Base-by-base conservation (phyloP, 23 tunicate species). In the Halocynthia roretzi region DNA sequence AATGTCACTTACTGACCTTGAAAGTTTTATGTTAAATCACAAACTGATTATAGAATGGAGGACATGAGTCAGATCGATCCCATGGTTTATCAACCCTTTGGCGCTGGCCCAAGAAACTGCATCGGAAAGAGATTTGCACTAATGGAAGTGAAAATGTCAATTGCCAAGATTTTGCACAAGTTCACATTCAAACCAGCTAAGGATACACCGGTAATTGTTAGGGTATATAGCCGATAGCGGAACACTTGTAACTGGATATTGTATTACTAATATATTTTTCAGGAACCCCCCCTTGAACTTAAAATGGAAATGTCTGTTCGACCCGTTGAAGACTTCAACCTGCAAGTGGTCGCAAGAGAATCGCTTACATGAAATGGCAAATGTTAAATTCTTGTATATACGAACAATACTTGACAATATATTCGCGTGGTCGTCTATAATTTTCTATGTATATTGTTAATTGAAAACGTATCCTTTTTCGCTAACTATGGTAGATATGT, bases 71-170 rank as follows among this genome's bases (percentile, higher is more conserved):
- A 75, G 53, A 83, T 88, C 68, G 87, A 88, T 67, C 88, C 87
- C 7, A 79, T 88, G 83, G 54, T 88, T 18, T 79, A 61, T 64
- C 87, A 83, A 74, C 95, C 95, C 8, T 88, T 88, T 57, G 95
- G 95, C 14, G 95, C 80, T 5, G 95, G 95, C 8, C 95, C 95
- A 6, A 77, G 95, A 18, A 88, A 88, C 64, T 84, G 87, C 53
- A 81, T 88, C 55, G 95, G 84, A 55, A 78, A 71, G 85, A 88
- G 95, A 67, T 80, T 88, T 67, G 95, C 95, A 2, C 18, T 88
- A 74, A 8, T 88, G 70, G 95, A 80, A 74, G 76, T 88, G 5
- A 83, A 83, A 22, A 55, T 83, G 65, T 84, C 87, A 7, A 17
- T 88, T 51, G 87, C 89, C 71, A 83, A 79, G 51, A 31, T 88